These are phyloP conservation scores for Grapholita molesta DNA, from an alignment of 1,140 invertebrate species.

Conservation along the genomic window DNA sequence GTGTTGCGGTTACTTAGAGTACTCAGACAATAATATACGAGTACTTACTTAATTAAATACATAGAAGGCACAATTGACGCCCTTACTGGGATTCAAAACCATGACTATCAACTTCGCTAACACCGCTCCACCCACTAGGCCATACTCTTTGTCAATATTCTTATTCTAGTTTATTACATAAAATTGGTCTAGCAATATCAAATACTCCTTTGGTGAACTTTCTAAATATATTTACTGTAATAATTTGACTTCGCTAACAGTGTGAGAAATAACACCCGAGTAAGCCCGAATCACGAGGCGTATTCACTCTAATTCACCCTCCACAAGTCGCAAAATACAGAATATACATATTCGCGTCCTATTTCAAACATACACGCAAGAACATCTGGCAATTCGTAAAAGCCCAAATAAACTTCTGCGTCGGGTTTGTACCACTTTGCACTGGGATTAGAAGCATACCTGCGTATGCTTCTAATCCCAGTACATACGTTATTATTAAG, in stretches of 20 bases:
- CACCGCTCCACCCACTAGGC: too few species aligned
- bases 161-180: too few species aligned
- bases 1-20: too few species aligned
- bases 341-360: neutral
- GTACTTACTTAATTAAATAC: too few species aligned
- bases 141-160: too few species aligned
- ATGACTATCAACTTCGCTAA: too few species aligned
- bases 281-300: neutral
- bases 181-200: too few species aligned
- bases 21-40: too few species aligned
- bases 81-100: too few species aligned
- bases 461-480: neutral
- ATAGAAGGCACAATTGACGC: too few species aligned
- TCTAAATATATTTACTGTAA: neutral
- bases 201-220: neutral
- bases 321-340: slow-evolving; percentile 17
- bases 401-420: slow-evolving; percentile 11
- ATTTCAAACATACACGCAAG: slow-evolving; percentile 6
- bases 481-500: too few species aligned
- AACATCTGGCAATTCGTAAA: slow-evolving; percentile 13
- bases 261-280: neutral
- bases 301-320: slow-evolving; percentile 13
- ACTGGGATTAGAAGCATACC: neutral
- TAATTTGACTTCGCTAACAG: neutral
- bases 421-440: neutral